Conservation (phyloP, 2,888 invertebrate species). For the Xestobium rufovillosum region DNA sequence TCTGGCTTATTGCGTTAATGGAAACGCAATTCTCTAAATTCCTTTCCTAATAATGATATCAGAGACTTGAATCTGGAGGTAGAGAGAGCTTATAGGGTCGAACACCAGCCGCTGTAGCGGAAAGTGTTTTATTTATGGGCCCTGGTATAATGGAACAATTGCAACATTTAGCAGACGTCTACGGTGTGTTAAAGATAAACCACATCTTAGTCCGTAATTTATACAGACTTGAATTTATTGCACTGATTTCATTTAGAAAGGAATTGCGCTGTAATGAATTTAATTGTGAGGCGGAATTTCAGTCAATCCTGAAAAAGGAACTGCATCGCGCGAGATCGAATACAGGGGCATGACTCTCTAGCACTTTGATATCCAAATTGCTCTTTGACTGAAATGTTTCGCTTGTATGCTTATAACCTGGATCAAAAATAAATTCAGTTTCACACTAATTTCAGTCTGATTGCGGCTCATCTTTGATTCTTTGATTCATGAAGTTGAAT, state of each 20-base stretch:
- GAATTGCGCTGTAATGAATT: too few species aligned
- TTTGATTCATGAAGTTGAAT: too few species aligned
- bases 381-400: too few species aligned
- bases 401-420: too few species aligned
- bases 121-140: slow-evolving; percentile 35
- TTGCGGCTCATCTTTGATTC: too few species aligned
- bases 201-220: slow-evolving; percentile 33
- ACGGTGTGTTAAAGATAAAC: slow-evolving; percentile 34
- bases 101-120: slow-evolving; percentile 21
- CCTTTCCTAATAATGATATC: slow-evolving; percentile 31
- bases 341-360: too few species aligned
- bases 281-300: too few species aligned
- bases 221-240: slow-evolving; percentile 33
- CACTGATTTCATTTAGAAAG: slow-evolving; percentile 23
- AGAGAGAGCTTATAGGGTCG: slow-evolving; percentile 22
- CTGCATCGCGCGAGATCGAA: too few species aligned
- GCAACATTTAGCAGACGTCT: slow-evolving; percentile 32
- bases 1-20: slow-evolving; percentile 6
- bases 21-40: slow-evolving; percentile 27
- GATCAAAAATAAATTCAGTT: too few species aligned
- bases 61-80: slow-evolving; percentile 12
- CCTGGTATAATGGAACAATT: slow-evolving; percentile 36
- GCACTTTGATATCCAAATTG: too few species aligned
- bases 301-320: too few species aligned
- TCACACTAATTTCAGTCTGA: too few species aligned